Conservation (phyloP, 1,140 invertebrate species). For the Apis cerana region DNA sequence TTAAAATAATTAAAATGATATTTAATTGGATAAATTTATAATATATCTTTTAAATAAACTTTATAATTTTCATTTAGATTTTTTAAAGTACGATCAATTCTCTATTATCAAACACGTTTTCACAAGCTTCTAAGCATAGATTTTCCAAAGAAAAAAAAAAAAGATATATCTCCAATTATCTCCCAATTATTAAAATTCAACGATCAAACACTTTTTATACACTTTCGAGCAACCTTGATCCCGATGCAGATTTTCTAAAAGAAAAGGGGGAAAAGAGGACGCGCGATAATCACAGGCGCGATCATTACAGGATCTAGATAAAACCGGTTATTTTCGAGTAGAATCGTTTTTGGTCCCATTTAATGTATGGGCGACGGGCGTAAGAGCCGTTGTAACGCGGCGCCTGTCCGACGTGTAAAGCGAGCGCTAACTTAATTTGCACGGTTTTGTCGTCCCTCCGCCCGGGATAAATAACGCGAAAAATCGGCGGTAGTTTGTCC, state of each 20-base stretch:
- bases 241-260: neutral
- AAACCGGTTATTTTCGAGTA: slow-evolving; percentile 2
- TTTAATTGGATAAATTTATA: too few species aligned
- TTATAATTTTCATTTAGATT: too few species aligned
- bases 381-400: slow-evolving; percentile 9
- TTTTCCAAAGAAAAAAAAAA: too few species aligned
- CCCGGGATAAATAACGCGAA: neutral
- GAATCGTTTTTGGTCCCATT: slow-evolving; percentile 1
- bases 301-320: neutral
- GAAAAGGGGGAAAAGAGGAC: neutral
- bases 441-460: slow-evolving; percentile 18
- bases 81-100: too few species aligned
- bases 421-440: slow-evolving; percentile 34
- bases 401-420: slow-evolving; percentile 24
- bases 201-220: too few species aligned
- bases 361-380: slow-evolving; percentile 11
- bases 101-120: too few species aligned
- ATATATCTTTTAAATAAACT: too few species aligned
- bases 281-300: neutral
- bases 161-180: too few species aligned
- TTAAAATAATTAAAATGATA: too few species aligned
- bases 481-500: slow-evolving; percentile 27
- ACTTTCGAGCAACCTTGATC: too few species aligned
- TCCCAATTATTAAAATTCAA: too few species aligned
- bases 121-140: too few species aligned